A percentile compares a stretch with the other conserved stretches of the same genome.
phyloP scores from a whole-genome alignment of 2,888 invertebrate species.

The Gerris lacustris region DNA sequence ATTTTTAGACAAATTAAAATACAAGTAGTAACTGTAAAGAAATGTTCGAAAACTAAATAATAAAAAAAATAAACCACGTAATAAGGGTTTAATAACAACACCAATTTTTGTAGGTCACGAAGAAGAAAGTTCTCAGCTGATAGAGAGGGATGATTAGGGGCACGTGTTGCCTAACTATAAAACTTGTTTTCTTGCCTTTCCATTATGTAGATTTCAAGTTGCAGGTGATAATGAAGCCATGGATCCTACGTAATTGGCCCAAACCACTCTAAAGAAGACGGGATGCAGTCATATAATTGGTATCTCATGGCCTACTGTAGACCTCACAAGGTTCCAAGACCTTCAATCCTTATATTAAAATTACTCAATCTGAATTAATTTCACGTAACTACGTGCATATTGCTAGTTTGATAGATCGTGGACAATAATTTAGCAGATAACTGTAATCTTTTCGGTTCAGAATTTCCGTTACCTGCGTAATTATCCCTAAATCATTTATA shows the following conservation, averaged over 20 bases:
- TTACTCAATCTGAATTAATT: not conserved
- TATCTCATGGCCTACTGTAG: not conserved
- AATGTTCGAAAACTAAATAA: too few species aligned
- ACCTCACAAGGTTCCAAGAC: not conserved
- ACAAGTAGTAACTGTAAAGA: too few species aligned
- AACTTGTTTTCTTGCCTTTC: too few species aligned
- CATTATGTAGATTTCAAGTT: too few species aligned
- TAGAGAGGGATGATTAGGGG: too few species aligned
- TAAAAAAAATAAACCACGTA: too few species aligned
- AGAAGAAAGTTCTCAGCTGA: too few species aligned
- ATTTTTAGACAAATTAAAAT: too few species aligned
- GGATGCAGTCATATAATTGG: not conserved
- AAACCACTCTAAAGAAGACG: not conserved
- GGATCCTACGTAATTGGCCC: not conserved
- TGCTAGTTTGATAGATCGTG: not conserved
- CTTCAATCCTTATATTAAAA: not conserved
- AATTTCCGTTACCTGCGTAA: not conserved
- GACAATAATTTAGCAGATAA: not conserved
- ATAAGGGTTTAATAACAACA: too few species aligned
- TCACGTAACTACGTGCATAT: not conserved
- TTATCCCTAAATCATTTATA: too few species aligned
- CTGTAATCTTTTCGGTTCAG: not conserved
- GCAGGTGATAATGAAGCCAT: constrained; percentile 3
- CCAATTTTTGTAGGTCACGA: too few species aligned
- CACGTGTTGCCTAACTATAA: too few species aligned